Conservation (phyloP, 2,888 invertebrate species). For the Linhomoeus sp. region DNA sequence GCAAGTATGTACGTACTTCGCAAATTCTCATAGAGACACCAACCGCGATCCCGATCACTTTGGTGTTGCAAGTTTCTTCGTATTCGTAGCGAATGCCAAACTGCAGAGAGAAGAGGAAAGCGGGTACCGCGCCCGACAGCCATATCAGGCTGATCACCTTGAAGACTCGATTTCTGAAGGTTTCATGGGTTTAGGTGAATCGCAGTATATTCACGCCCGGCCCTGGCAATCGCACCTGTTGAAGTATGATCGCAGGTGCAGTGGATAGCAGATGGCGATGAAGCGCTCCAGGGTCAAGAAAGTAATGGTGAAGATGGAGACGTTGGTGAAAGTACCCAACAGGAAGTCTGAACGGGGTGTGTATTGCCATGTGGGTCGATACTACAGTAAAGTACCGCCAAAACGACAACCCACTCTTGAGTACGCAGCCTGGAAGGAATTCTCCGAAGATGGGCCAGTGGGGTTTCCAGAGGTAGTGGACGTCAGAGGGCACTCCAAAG, state of each 20-base stretch:
- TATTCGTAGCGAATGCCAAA: background rate
- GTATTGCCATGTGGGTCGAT: background rate
- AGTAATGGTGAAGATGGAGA: slow-evolving; percentile 22
- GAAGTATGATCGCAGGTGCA: slow-evolving; percentile 10
- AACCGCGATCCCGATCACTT: too few relatives aligned
- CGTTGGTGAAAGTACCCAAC: slow-evolving; percentile 21
- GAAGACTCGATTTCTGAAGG: background rate
- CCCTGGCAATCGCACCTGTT: slow-evolving; percentile 2
- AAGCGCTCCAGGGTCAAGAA: slow-evolving; percentile 18
- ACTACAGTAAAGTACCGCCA: too few relatives aligned
- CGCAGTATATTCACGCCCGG: too few relatives aligned
- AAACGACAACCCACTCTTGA: slow-evolving; percentile 17
- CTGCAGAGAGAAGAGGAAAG: background rate
- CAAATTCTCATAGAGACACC: too few relatives aligned
- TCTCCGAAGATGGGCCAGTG: slow-evolving; percentile 14
- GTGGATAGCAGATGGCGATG: slow-evolving; percentile 23
- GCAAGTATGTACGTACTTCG: too few relatives aligned
- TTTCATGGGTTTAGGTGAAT: too few relatives aligned
- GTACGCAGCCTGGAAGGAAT: slow-evolving; percentile 12
- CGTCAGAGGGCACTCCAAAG: slow-evolving; percentile 22
- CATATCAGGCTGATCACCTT: background rate
- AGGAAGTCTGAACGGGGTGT: background rate
- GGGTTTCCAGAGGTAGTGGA: slow-evolving; percentile 18
- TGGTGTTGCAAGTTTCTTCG: too few relatives aligned
- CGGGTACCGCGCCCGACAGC: background rate